phyloP scores from a whole-genome alignment of 2,888 invertebrate genomes.

The Sesia bembeciformis region DNA sequence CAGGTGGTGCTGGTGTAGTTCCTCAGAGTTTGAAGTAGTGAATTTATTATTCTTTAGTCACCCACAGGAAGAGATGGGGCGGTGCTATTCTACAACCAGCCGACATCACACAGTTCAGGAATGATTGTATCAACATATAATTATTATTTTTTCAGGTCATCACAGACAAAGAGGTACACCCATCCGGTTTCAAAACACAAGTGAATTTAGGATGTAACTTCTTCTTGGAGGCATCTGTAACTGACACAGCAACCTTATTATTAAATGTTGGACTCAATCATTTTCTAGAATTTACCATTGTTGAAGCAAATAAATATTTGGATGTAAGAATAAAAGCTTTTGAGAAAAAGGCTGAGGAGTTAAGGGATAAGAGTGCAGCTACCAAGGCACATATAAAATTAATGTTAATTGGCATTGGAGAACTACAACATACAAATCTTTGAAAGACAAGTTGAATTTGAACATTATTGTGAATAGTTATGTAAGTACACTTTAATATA shows the following conservation, averaged over 20 bases:
- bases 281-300: slow-evolving; percentile 80
- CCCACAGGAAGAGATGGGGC: too few species aligned
- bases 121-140: too few species aligned
- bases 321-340: slow-evolving; percentile 79
- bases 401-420: slow-evolving; percentile 79
- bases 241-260: slow-evolving; percentile 77
- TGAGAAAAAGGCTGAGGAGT: slow-evolving; percentile 75
- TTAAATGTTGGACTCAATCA: slow-evolving; percentile 85
- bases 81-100: too few species aligned
- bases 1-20: too few species aligned
- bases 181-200: slow-evolving; percentile 58
- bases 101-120: too few species aligned
- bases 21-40: too few species aligned
- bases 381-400: slow-evolving; percentile 87
- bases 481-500: too few species aligned
- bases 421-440: slow-evolving; percentile 51
- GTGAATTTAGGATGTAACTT: slow-evolving; percentile 90
- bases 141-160: slow-evolving; percentile 33
- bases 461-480: too few species aligned
- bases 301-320: slow-evolving; percentile 82
- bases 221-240: slow-evolving; percentile 84
- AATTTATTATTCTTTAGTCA: too few species aligned
- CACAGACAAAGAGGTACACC: slow-evolving; percentile 65
- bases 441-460: neutral
- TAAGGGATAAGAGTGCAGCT: slow-evolving; percentile 79